A percentile compares a stretch with the other conserved stretches of the same genome.
Evolutionary conservation across 1,140 invertebrate genomes (phyloP).

Genomic region (Batillaria attramentaria): DNA sequence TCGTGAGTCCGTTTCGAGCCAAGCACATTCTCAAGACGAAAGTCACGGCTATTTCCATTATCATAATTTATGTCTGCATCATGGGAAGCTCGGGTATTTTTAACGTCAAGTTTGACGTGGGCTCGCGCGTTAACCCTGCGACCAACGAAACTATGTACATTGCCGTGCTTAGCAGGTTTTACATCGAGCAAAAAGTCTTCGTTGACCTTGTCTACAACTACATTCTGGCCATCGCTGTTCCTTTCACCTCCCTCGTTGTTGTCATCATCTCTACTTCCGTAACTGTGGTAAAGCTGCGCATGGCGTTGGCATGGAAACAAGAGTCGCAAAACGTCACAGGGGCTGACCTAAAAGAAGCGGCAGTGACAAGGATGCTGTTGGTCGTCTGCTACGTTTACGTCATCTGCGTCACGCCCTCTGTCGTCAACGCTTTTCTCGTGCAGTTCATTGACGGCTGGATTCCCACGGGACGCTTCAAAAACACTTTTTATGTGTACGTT

Average conservation of each 20-base stretch:
- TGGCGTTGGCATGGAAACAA: not conserved
- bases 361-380: constrained; percentile 10
- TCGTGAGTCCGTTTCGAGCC: constrained; percentile 13
- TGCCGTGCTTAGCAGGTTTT: not conserved
- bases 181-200: not conserved
- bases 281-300: constrained; percentile 26
- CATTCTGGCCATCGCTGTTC: constrained; percentile 20
- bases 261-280: constrained; percentile 7
- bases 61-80: constrained; percentile 15
- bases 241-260: constrained; percentile 26
- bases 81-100: not conserved
- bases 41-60: not conserved
- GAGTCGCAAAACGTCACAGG: constrained; percentile 10
- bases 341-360: not conserved
- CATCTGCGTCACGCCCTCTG: constrained; percentile 26
- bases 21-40: constrained; percentile 15
- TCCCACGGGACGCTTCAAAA: not conserved
- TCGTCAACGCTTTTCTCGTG: constrained; percentile 35
- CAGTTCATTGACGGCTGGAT: constrained; percentile 3
- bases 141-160: constrained; percentile 8
- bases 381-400: constrained; percentile 24
- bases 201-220: constrained; percentile 18
- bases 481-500: not conserved
- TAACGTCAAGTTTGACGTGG: constrained; percentile 12
- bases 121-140: not conserved